Evolutionary conservation across 2,888 invertebrate genomes (phyloP).

Genomic region (Andrena bicolor): DNA sequence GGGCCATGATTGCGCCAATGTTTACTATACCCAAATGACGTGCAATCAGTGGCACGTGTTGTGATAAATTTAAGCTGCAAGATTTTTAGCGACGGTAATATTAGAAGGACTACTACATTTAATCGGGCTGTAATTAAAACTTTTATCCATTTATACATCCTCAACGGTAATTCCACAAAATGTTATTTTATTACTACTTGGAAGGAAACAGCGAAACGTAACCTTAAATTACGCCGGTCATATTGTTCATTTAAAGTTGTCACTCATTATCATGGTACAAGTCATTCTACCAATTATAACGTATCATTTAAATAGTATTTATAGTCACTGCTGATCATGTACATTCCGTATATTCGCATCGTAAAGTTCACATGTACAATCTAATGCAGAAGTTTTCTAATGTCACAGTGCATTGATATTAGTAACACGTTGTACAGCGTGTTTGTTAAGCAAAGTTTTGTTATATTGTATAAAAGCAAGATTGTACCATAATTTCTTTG

Average conservation of each 20-base stretch:
- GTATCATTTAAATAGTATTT: neutral
- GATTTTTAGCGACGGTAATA: neutral
- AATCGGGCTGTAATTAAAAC: neutral
- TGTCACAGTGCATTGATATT: neutral
- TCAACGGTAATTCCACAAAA: slow-evolving; percentile 19
- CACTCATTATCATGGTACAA: neutral
- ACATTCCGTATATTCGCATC: neutral
- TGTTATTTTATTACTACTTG: neutral
- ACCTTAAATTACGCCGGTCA: slow-evolving; percentile 32
- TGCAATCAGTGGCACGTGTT: slow-evolving; percentile 24
- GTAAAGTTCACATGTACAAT: neutral
- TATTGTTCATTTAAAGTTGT: neutral
- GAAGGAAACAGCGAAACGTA: neutral
- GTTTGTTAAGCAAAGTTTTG: neutral
- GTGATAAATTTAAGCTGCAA: slow-evolving; percentile 17
- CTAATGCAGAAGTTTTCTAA: no score
- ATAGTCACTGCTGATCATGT: neutral
- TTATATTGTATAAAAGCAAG: neutral
- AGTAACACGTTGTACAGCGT: neutral
- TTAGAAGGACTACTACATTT: neutral
- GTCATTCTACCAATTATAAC: neutral
- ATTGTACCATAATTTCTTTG: neutral
- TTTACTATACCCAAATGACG: neutral
- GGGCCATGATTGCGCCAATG: neutral
- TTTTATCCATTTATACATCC: neutral